Conservation (phyloP, 2,797 vertebrate species). For the Mus minutoides region DNA sequence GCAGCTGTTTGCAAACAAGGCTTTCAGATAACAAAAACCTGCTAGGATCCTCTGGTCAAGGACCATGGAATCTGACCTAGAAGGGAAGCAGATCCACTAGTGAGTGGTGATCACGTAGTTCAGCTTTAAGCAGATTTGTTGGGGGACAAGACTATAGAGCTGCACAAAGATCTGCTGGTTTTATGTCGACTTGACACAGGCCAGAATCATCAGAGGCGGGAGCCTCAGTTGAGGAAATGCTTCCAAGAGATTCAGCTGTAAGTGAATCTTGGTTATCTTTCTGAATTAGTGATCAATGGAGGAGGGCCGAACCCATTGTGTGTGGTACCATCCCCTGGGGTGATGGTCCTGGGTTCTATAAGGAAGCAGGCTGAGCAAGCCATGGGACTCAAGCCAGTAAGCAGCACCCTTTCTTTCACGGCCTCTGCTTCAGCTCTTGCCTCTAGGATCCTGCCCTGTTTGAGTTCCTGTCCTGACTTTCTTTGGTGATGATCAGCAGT, state of each 20-base stretch:
- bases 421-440: not conserved
- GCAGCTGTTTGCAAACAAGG: not conserved
- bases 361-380: not conserved
- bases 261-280: not conserved
- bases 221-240: not conserved
- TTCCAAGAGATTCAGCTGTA: not conserved
- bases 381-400: not conserved
- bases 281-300: not conserved
- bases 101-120: not conserved
- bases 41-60: not conserved
- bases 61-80: not conserved
- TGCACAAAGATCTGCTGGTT: not conserved
- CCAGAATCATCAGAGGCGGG: not conserved
- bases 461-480: not conserved
- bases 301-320: not conserved
- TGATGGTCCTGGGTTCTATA: not conserved
- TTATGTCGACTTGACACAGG: not conserved
- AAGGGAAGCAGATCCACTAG: too few species aligned
- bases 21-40: not conserved
- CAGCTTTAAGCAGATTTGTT: not conserved
- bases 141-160: not conserved
- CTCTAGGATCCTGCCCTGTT: not conserved
- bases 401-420: not conserved
- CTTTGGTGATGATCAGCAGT: not conserved
- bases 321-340: not conserved